Base-by-base conservation (phyloP, 1,140 invertebrate genomes). In the Drosophila saltans region DNA sequence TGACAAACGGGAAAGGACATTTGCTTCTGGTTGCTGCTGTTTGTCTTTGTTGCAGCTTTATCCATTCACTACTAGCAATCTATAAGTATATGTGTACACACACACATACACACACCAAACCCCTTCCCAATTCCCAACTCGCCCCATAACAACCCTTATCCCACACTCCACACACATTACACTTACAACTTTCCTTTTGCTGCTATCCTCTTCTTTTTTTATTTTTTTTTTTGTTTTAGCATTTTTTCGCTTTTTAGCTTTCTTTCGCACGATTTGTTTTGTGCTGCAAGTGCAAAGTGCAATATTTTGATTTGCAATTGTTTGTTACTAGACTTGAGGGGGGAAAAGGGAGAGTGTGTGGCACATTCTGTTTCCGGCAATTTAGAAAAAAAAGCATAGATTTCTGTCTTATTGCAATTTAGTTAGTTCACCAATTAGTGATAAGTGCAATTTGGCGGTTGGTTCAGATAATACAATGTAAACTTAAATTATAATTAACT, bases 301-400 rank as follows among this genome's bases (percentile, higher is more conserved):
- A 84, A 83, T 80, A 84, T 83, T 83, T 83, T 83, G 81, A 83
- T 83, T 83, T 77, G 72, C 81, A 83, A 84, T 84, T 83, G 72
- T 70, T 78, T 80, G 62, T 26, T 26, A 4, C 57, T 21, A 33
- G 3, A 30, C 9, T n/a, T 9, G 33, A 10, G n/a, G 10, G 8
- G 6, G 11, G 11, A 28, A 33, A 3, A 4, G 58, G 8, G 58
- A 41, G 33, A 21, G 58, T 16, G 59, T 16, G 30, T 28, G 36
- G 40, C 24, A 55, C 58, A 59, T 52, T 33, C 43, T 39, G 16
- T 16, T 52, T 52, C 57, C 57, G 28, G 16, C 58, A 60, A 52
- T 52, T 52, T 4, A 6, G 21, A 48, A 30, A 30, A 30, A 30
- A 30, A 0, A 0, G 33, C 33, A 36, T 0, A 26, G 21, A 52